Evolutionary conservation across 1,140 invertebrate genomes (phyloP).

Genomic region (Pogonognathellus flavescens): DNA sequence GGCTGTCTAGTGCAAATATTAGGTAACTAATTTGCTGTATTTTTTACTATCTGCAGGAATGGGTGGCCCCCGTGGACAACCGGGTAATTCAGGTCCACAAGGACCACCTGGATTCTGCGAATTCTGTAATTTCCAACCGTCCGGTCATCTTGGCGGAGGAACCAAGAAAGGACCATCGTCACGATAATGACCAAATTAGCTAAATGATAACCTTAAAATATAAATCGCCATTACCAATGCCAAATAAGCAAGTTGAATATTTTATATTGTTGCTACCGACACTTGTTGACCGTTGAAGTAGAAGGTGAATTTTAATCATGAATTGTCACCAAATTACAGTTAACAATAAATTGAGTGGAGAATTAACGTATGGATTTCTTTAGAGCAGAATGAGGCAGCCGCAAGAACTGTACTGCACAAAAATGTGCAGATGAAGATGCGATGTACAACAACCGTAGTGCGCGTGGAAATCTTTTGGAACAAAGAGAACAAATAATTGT

Average conservation of each 20-base stretch:
- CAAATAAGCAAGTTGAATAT: conserved; percentile 1
- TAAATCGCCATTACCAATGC: conserved; percentile 14
- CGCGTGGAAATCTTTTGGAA: too few relatives aligned
- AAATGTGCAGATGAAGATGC: too few relatives aligned
- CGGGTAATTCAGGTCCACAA: conserved; percentile 69
- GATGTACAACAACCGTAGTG: too few relatives aligned
- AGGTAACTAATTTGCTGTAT: background rate
- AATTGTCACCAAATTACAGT: too few relatives aligned
- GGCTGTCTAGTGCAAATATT: too few relatives aligned
- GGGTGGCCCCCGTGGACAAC: conserved; percentile 70
- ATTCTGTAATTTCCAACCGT: conserved; percentile 72
- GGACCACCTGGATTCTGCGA: conserved; percentile 77
- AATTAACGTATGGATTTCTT: too few relatives aligned
- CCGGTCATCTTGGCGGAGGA: conserved; percentile 68
- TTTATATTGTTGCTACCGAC: background rate
- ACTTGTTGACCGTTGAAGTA: too few relatives aligned
- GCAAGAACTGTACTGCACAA: too few relatives aligned
- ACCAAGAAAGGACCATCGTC: conserved; percentile 72
- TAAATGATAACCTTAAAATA: background rate
- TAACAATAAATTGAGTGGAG: too few relatives aligned
- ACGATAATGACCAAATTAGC: conserved; percentile 16
- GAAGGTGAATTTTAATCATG: too few relatives aligned
- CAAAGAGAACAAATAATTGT: too few relatives aligned
- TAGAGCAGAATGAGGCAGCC: too few relatives aligned
- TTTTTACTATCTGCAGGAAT: background rate